These are phyloP conservation scores for Pseudomugil gertrudae DNA, from an alignment of 2,797 vertebrate genomes.

Conservation along the genomic window DNA sequence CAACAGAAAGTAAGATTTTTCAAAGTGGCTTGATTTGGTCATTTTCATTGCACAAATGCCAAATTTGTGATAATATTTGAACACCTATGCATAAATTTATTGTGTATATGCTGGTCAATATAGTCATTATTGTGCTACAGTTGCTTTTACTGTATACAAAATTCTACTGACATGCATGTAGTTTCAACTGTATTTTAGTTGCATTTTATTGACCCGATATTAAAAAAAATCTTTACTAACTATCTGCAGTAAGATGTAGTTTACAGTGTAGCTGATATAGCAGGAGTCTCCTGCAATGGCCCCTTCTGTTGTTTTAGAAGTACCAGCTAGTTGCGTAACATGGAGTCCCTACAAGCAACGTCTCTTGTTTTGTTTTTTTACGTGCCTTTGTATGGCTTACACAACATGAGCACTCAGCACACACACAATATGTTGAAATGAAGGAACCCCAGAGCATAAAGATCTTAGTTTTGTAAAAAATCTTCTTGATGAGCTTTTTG, in stretches of 20 bases:
- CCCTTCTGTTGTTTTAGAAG: slow-evolving; percentile 44
- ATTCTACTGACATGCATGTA: background rate
- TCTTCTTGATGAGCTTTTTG: too few relatives aligned
- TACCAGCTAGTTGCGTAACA: slow-evolving; percentile 51
- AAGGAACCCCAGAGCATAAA: background rate
- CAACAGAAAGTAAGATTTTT: background rate
- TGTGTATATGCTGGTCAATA: background rate
- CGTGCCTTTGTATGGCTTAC: slow-evolving; percentile 12
- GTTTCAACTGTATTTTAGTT: background rate
- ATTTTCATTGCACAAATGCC: slow-evolving; percentile 27
- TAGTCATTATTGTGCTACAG: background rate
- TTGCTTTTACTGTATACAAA: background rate
- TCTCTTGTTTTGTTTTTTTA: slow-evolving; percentile 27
- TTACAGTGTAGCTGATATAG: slow-evolving; percentile 20
- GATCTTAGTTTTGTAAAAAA: background rate
- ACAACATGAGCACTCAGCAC: slow-evolving; percentile 10
- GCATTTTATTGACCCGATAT: background rate
- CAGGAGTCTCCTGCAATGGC: slow-evolving; percentile 31
- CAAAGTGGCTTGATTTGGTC: slow-evolving; percentile 14
- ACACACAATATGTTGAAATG: background rate
- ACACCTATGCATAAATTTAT: background rate
- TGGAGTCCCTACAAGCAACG: slow-evolving; percentile 29
- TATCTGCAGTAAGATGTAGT: background rate
- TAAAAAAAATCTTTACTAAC: slow-evolving; percentile 13
- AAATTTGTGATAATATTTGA: slow-evolving; percentile 12